Conservation (phyloP, 1,140 invertebrate genomes). For the Ostrea edulis region DNA sequence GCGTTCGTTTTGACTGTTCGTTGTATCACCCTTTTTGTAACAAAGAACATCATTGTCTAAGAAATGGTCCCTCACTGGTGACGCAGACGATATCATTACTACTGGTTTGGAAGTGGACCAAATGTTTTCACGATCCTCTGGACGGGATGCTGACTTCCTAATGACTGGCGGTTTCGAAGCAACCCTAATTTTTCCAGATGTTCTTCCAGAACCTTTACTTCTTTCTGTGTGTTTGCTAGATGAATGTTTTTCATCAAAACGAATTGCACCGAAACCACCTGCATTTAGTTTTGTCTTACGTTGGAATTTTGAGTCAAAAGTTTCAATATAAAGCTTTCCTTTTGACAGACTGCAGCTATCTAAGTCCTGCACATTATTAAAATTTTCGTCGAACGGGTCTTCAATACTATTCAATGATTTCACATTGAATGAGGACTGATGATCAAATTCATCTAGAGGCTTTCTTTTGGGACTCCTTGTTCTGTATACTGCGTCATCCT, state of each 20-base stretch:
- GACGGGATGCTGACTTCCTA: neutral
- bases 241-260: neutral
- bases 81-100: no score
- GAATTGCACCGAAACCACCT: neutral
- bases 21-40: neutral
- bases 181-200: neutral
- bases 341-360: neutral
- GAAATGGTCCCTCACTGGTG: neutral
- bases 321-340: neutral
- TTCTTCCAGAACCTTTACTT: neutral
- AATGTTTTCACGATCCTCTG: no score
- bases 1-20: neutral
- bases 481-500: neutral
- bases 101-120: no score
- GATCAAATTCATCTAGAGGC: neutral
- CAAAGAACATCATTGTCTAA: neutral
- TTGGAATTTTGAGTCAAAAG: neutral
- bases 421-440: slow-evolving; percentile 6
- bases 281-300: neutral
- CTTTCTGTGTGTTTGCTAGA: neutral
- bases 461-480: neutral
- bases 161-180: neutral
- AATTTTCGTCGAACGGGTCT: neutral
- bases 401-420: neutral
- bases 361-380: neutral